Evolutionary conservation across 1,140 invertebrate species (phyloP).

Genomic region (Pseudomyrmex concolor): DNA sequence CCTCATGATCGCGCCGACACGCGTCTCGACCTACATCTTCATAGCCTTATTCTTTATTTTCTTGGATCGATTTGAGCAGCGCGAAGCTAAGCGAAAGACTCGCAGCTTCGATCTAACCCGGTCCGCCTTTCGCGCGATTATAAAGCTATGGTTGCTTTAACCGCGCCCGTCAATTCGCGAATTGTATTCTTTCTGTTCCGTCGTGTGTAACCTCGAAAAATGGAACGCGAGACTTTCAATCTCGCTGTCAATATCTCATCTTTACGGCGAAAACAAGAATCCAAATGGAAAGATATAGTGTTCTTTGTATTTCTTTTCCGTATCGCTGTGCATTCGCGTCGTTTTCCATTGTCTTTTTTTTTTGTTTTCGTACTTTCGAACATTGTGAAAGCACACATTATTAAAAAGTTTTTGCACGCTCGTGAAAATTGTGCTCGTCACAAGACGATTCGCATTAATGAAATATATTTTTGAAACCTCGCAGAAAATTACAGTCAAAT

Average conservation of each 20-base stretch:
- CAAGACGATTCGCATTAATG: no score
- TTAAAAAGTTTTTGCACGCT: not conserved
- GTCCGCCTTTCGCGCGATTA: slow-evolving; percentile 33
- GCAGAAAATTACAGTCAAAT: no score
- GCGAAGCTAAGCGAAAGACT: no score
- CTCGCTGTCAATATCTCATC: slow-evolving; percentile 54
- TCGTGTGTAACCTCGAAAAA: slow-evolving; percentile 24
- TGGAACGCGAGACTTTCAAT: slow-evolving; percentile 31
- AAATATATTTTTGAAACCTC: no score
- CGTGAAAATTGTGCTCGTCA: not conserved
- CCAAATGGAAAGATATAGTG: not conserved
- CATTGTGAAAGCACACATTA: not conserved
- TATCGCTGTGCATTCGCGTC: not conserved
- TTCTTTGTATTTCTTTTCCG: slow-evolving; percentile 5
- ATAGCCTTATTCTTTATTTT: slow-evolving; percentile 28
- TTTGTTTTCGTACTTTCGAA: not conserved
- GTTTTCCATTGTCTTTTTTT: not conserved
- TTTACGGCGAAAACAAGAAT: not conserved
- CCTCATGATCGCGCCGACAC: slow-evolving; percentile 39
- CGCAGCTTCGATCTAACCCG: no score
- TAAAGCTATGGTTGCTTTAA: slow-evolving; percentile 26
- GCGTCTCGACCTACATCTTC: slow-evolving; percentile 51
- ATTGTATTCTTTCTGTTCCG: not conserved
- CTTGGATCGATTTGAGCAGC: slow-evolving; percentile 39
- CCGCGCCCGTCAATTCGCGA: slow-evolving; percentile 43